Base-by-base conservation (phyloP, 2,888 invertebrate genomes). In the Synanthedon tipuliformis region DNA sequence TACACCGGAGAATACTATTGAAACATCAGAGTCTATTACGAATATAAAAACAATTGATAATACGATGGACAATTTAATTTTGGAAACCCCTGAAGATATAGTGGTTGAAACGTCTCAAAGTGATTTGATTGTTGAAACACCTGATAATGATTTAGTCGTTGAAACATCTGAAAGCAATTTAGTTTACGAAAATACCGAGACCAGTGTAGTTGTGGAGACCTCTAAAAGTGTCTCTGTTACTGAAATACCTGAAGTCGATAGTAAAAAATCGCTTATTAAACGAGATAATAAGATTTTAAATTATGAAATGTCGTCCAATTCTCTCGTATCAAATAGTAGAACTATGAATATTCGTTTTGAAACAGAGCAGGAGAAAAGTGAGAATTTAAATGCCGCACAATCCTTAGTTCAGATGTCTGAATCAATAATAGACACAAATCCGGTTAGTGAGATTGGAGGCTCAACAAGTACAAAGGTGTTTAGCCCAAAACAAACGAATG, bases 391-490 rank as follows among this genome's bases (percentile, higher is more conserved):
- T 68, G 88, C 88, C 50, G 88, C 88, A 52, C 82, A 88, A 61
- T 88, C 87, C 1, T 73, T 88, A 56, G 85, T 88, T 15, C 82
- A 87, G 64, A 88, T 88, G 88, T 88, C 88, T 0, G 85, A 85
- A 65, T 75, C 78, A 23, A 69, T 84, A 53, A 82, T 85, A 56
- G 83, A 78, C 63, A 74, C 77, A 68, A 63, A 81, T 50, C 80
- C 67, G 61, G 60, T 81, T 34, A 51, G 64, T 51, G 78, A 79
- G 57, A 56, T 62, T 27, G 48, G 34, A 48, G 8, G 7, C 15
- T 15, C 59, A 5, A 66, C 59, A 5, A 66, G 65, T 40, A 52
- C 61, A 41, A 55, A 56, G 51, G 27, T 59, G 53, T 59, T 65
- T 56, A 64, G 54, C 51, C 13, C 57, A 1, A 71, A 68, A 58